Conservation (phyloP, 2,113 vertebrate species). For the Dissostichus mawsoni region DNA sequence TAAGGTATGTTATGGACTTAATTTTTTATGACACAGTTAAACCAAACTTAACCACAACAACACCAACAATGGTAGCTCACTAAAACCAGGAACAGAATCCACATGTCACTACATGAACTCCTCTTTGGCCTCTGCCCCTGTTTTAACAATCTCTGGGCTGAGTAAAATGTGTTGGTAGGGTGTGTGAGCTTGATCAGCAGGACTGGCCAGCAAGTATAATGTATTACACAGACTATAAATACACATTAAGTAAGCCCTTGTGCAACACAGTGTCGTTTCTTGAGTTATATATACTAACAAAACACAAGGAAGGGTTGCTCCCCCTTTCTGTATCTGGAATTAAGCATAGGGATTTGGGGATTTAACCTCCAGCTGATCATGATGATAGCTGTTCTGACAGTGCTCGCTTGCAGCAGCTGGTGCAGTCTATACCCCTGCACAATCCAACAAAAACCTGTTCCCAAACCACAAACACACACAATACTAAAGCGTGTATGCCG, state of each 20-base stretch:
- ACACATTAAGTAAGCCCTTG: conserved; percentile 11
- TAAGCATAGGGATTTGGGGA: not conserved
- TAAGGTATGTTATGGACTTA: not conserved
- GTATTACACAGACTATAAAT: conserved; percentile 45
- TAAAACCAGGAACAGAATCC: conserved; percentile 38
- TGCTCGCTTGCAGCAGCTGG: not conserved
- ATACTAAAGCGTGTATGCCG: conserved; percentile 17
- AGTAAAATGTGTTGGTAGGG: conserved; percentile 57
- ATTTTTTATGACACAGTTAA: conserved; percentile 3
- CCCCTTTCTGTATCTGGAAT: conserved; percentile 12
- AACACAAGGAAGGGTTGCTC: not conserved
- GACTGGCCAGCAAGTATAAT: conserved; percentile 51
- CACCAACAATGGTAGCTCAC: not conserved
- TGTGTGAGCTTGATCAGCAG: conserved; percentile 73
- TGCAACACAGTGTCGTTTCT: not conserved
- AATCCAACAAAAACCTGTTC: conserved; percentile 55
- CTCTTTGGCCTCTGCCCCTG: conserved; percentile 49
- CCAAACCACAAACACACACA: conserved; percentile 34
- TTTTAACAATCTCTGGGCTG: conserved; percentile 34
- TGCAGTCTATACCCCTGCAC: conserved; percentile 13
- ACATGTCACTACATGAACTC: conserved; percentile 59
- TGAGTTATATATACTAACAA: not conserved
- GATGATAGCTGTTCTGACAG: conserved; percentile 7
- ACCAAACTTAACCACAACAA: conserved; percentile 32
- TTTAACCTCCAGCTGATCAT: conserved; percentile 15